A percentile compares a stretch with the other conserved stretches of the same genome.
Conservation (phyloP, 2,113 vertebrate genomes). For the Vulpes ferrilata region DNA sequence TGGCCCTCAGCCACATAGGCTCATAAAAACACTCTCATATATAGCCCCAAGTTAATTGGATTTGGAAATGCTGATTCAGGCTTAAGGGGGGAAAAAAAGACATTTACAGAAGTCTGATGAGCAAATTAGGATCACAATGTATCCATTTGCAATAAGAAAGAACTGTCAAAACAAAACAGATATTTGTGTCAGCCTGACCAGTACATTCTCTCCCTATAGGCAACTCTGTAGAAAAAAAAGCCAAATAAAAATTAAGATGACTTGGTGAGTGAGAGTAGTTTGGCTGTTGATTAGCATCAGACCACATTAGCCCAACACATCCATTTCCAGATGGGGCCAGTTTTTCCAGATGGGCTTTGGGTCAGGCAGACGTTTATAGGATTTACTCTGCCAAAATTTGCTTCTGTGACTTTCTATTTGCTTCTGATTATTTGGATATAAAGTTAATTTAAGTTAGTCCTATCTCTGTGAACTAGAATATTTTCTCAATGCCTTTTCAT, state of each 20-base stretch:
- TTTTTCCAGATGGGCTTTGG: not conserved
- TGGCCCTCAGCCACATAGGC: not conserved
- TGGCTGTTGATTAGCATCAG: not conserved
- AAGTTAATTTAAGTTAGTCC: not conserved
- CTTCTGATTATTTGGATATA: not conserved
- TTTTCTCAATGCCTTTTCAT: not conserved
- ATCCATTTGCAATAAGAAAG: conserved; percentile 15
- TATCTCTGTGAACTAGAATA: not conserved
- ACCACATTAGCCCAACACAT: not conserved
- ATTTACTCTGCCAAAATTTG: not conserved
- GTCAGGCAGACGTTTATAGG: not conserved
- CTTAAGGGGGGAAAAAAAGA: not conserved
- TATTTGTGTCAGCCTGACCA: not conserved
- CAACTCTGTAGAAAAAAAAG: not conserved
- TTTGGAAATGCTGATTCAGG: conserved; percentile 48
- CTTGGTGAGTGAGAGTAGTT: not conserved
- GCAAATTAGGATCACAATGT: not conserved
- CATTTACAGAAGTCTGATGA: not conserved
- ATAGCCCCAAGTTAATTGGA: not conserved
- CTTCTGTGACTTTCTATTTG: not conserved
- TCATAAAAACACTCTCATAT: not conserved
- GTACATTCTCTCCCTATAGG: not conserved
- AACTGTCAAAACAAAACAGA: conserved; percentile 21
- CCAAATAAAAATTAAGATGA: not conserved
- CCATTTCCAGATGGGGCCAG: not conserved